Conservation (phyloP, 2,888 invertebrate genomes). For the Flabesymbios commensalis region DNA sequence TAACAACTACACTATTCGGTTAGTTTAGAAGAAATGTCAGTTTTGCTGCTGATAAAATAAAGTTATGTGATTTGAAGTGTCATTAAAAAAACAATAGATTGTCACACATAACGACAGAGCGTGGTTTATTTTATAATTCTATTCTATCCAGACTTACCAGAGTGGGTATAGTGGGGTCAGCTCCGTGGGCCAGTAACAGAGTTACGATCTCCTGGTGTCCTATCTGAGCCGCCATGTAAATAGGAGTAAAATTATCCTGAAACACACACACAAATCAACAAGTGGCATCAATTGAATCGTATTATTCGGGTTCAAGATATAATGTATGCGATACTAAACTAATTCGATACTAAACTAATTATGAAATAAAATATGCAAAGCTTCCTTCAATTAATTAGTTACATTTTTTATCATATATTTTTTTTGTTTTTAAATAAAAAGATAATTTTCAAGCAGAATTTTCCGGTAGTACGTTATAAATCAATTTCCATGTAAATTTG, state of each 20-base stretch:
- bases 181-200: slow-evolving; percentile 33
- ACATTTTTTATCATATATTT: neutral
- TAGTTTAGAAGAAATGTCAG: too few relatives aligned
- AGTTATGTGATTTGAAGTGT: too few relatives aligned
- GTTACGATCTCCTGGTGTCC: slow-evolving; percentile 37
- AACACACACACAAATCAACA: too few relatives aligned
- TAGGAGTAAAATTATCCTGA: slow-evolving; percentile 34
- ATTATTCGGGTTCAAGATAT: neutral
- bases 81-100: too few relatives aligned
- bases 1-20: neutral
- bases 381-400: neutral
- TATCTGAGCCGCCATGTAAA: slow-evolving; percentile 39
- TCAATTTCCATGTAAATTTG: too few relatives aligned
- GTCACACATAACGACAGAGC: too few relatives aligned
- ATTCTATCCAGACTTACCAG: slow-evolving; percentile 7
- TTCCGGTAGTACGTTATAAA: too few relatives aligned
- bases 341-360: neutral
- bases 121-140: neutral
- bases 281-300: neutral
- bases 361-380: neutral
- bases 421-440: too few relatives aligned
- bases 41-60: too few relatives aligned
- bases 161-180: slow-evolving; percentile 32
- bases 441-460: too few relatives aligned
- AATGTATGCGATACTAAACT: neutral